Evolutionary conservation across 2,797 vertebrate genomes (phyloP).

Genomic region (Pristis pectinata): DNA sequence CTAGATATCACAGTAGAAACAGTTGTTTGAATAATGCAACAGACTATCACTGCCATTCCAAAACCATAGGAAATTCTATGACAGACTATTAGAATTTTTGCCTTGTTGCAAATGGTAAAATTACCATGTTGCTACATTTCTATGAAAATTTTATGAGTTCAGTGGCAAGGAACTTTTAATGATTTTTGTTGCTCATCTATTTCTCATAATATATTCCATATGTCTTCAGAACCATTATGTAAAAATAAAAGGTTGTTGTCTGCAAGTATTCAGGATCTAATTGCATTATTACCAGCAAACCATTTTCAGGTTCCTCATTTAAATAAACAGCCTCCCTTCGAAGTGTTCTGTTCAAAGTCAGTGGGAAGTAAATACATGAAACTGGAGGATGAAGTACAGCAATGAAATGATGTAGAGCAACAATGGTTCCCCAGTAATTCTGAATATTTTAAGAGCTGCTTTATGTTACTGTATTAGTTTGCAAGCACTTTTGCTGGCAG

Average conservation of each 20-base stretch:
- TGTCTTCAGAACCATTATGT: constrained; percentile 5
- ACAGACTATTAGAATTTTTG: background rate
- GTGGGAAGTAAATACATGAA: background rate
- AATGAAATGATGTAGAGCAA: background rate
- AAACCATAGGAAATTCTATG: background rate
- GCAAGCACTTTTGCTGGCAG: background rate
- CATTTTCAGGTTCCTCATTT: constrained; percentile 25
- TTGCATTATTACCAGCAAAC: constrained; percentile 3
- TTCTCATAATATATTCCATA: background rate
- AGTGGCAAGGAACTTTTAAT: background rate
- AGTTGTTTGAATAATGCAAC: background rate
- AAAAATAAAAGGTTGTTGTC: constrained; percentile 5
- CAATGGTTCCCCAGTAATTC: background rate
- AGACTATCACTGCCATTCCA: background rate
- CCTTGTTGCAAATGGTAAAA: background rate
- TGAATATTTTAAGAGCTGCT: constrained; percentile 2
- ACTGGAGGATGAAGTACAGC: background rate
- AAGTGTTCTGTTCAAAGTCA: background rate
- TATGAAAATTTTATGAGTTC: constrained; percentile 23
- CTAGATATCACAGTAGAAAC: background rate
- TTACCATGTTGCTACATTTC: background rate
- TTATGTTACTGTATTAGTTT: background rate
- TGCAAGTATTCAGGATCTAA: background rate
- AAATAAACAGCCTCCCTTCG: background rate
- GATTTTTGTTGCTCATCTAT: background rate